Base-by-base conservation (phyloP, 2,797 vertebrate species). In the Naso thynnoides region DNA sequence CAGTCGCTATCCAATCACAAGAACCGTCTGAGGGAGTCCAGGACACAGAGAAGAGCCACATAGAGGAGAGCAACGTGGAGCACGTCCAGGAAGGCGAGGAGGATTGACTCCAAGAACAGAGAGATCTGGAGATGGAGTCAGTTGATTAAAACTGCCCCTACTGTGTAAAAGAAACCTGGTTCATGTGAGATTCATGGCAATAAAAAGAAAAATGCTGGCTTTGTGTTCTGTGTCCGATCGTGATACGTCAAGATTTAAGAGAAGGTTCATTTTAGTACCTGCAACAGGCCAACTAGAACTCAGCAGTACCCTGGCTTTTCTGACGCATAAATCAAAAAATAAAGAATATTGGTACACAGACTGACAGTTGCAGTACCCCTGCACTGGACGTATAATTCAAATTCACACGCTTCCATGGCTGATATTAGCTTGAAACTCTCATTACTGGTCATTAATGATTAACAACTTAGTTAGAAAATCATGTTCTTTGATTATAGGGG, bases 71-170 rank as follows among this genome's bases (percentile, higher is more conserved):
- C 21, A 49, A 77, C 2, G 24, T 27, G 6, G 18, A 81, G 29
- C 61, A 24, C 26, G 41, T 71, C 26, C 86, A 78, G 64, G 88
- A 89, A 33, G 74, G 58, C 8, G 18, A 65, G 23, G 62, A 82
- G 23, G 84, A 80, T 0, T 85, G 70, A 76, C 8, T 31, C 65
- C 93, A 94, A 65, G 75, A 83, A 59, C 77, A 89, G 78, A 91
- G 86, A 86, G 89, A 93, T 83, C 70, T 89, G 81, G 93, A 94
- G 58, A 92, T 95, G 88, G 91, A 94, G 78, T 86, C 90, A 0
- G 94, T 95, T 49, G 94, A 95, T 87, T 95, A 86, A 89, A 55
- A 61, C 31, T n/a, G 41, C 24, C 65, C 55, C 49, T 19, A 33
- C 68, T 69, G 69, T 52, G 61, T 18, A 79, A 45, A 63, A 64